A percentile compares a stretch with the other conserved stretches of the same genome.
Conservation (phyloP, 2,113 vertebrate genomes). For the Mus pahari region DNA sequence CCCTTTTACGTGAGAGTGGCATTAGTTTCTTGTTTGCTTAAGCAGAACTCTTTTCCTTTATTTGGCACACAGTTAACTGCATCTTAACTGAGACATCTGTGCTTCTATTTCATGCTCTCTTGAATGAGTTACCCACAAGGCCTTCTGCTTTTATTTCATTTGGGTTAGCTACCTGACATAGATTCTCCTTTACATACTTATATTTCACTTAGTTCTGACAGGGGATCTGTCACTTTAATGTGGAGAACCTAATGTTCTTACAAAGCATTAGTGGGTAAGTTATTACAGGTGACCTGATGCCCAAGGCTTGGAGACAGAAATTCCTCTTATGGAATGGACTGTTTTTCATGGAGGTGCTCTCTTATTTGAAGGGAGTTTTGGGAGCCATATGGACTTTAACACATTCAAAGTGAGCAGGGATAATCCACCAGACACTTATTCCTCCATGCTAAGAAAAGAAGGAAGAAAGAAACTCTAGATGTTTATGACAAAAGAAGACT, state of each 20-base stretch:
- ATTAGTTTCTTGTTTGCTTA: background rate
- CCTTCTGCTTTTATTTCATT: constrained; percentile 36
- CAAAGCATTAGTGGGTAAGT: background rate
- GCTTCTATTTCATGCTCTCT: background rate
- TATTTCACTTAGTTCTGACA: background rate
- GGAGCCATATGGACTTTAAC: background rate
- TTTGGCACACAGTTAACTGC: background rate
- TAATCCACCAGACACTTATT: background rate
- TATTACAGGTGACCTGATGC: background rate
- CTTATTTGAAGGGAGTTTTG: constrained; percentile 4
- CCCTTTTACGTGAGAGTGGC: background rate
- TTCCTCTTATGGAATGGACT: background rate
- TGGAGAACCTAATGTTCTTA: background rate
- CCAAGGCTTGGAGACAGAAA: background rate
- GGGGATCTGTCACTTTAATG: background rate
- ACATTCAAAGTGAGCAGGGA: background rate
- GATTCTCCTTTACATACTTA: constrained; percentile 8
- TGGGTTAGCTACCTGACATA: background rate
- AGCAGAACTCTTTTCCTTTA: background rate
- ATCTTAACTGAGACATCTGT: background rate
- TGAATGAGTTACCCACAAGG: background rate
- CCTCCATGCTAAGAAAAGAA: background rate
- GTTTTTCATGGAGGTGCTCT: background rate
- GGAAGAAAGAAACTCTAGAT: background rate
- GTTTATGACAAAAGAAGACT: background rate